Conservation (phyloP, 1,140 invertebrate species). For the Panagrolaimus sp. region DNA sequence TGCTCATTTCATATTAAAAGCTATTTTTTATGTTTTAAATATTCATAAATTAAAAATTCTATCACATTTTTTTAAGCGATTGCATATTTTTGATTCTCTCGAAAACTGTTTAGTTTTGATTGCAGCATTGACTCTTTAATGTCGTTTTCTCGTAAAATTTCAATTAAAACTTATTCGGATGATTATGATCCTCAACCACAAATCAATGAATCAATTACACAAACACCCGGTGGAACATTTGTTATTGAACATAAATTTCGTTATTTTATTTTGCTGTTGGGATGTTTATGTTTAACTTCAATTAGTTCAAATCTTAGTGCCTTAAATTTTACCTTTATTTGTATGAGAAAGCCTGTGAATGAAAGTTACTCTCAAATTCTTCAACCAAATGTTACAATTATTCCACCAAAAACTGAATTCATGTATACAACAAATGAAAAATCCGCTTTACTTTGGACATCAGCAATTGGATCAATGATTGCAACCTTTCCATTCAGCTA, state of each 20-base stretch:
- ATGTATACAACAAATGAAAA: constrained; percentile 27
- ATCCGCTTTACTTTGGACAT: constrained; percentile 26
- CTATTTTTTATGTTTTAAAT: no score
- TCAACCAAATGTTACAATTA: neutral
- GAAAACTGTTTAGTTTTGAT: no score
- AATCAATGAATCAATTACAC: no score
- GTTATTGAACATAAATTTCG: neutral
- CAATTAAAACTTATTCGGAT: no score
- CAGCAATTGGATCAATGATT: constrained; percentile 29
- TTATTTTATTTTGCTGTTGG: constrained; percentile 3
- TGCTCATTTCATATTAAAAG: no score
- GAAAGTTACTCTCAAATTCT: neutral
- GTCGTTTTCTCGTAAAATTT: no score
- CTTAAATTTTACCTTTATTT: constrained; percentile 37
- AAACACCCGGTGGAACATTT: no score
- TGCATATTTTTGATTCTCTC: no score
- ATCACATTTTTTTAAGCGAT: no score
- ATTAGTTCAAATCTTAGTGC: constrained; percentile 45
- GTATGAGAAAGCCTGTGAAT: constrained; percentile 18
- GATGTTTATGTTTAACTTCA: constrained; percentile 30
- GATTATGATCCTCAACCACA: no score
- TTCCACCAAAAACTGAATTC: neutral
- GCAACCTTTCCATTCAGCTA: constrained; percentile 39
- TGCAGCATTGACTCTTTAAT: no score
- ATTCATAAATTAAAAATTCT: no score